Conservation (phyloP, 2,797 vertebrate species). For the Sylvilagus floridanus region DNA sequence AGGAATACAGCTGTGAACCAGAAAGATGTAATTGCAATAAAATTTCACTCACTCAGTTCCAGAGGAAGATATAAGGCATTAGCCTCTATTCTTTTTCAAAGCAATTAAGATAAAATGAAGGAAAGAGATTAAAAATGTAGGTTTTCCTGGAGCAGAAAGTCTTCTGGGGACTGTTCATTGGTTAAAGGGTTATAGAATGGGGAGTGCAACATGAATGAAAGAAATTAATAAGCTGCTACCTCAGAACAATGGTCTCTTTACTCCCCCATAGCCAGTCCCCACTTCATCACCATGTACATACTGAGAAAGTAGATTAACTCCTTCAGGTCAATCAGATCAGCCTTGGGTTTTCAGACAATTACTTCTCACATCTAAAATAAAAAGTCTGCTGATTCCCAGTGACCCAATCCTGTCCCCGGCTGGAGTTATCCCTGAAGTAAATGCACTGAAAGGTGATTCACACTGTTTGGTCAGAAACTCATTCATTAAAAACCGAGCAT, state of each 20-base stretch:
- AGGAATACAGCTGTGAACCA: background rate
- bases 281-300: background rate
- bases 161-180: conserved; percentile 29
- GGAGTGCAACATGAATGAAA: background rate
- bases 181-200: background rate
- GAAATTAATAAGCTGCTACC: background rate
- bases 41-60: background rate
- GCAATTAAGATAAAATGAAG: conserved; percentile 55
- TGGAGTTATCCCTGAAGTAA: background rate
- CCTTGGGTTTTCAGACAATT: background rate
- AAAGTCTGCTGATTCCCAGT: background rate
- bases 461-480: conserved; percentile 5
- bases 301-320: conserved; percentile 2
- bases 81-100: background rate
- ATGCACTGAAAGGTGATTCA: background rate
- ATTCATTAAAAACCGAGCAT: background rate
- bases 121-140: conserved; percentile 53
- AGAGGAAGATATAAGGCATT: background rate
- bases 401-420: background rate
- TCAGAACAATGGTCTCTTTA: background rate
- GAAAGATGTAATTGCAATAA: background rate
- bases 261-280: background rate
- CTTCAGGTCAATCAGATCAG: background rate
- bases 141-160: conserved; percentile 43
- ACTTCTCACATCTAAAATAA: conserved; percentile 18